Evolutionary conservation across 2,888 invertebrate genomes (phyloP).

Genomic region (Dioctria rufipes): DNA sequence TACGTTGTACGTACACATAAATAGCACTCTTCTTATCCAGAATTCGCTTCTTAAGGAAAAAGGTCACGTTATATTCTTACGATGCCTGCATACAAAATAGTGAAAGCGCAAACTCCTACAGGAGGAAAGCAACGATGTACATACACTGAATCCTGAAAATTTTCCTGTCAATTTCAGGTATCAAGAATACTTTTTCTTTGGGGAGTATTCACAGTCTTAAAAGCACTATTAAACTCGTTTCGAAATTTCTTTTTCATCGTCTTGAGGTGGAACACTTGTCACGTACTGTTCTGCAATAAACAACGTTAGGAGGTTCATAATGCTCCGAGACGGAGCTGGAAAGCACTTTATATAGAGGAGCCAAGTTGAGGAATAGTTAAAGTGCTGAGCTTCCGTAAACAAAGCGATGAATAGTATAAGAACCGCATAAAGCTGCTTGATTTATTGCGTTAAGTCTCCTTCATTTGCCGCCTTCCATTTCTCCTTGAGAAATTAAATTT

Average conservation of each 20-base stretch:
- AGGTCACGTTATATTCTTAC: constrained; percentile 22
- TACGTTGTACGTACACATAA: too few relatives aligned
- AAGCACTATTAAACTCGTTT: constrained; percentile 44
- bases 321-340: background rate
- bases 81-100: background rate
- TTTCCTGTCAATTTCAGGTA: constrained; percentile 41
- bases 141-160: constrained; percentile 2
- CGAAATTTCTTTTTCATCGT: constrained; percentile 37
- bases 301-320: constrained; percentile 27
- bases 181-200: constrained; percentile 6
- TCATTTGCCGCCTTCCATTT: constrained; percentile 19
- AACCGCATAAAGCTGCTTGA: constrained; percentile 32
- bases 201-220: constrained; percentile 22
- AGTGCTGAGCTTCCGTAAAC: constrained; percentile 45
- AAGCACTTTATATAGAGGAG: background rate
- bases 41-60: constrained; percentile 1
- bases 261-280: constrained; percentile 41
- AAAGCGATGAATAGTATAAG: constrained; percentile 35
- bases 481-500: constrained; percentile 19
- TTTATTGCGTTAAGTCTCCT: constrained; percentile 34
- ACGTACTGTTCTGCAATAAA: constrained; percentile 42
- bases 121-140: background rate
- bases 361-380: constrained; percentile 27
- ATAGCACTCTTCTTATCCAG: too few relatives aligned
- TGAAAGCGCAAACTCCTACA: constrained; percentile 19